Conservation (phyloP, 2,797 vertebrate genomes). For the Pyrocephalus nanus region DNA sequence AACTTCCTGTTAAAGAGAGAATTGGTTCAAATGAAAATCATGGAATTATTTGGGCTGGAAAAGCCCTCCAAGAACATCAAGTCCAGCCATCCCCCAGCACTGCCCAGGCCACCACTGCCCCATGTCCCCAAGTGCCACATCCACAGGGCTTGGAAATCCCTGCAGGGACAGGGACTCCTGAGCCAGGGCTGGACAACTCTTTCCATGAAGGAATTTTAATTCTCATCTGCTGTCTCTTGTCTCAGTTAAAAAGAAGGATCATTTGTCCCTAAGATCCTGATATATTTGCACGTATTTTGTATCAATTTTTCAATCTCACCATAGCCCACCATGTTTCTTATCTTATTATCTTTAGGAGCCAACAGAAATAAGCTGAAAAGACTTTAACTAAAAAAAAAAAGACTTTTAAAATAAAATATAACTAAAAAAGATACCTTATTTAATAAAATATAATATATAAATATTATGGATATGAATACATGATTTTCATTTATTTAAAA, state of each 20-base stretch:
- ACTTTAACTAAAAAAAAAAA: neutral
- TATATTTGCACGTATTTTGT: neutral
- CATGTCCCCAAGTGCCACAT: neutral
- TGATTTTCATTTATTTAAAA: neutral
- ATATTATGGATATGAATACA: neutral
- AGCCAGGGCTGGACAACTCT: neutral
- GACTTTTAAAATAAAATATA: too few relatives aligned
- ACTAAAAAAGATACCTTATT: too few relatives aligned
- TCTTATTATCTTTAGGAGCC: neutral
- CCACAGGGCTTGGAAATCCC: neutral
- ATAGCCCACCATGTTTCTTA: neutral
- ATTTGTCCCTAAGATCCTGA: neutral
- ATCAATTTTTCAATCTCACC: neutral
- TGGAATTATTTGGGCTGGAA: neutral
- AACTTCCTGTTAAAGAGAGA: neutral
- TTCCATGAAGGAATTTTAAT: neutral
- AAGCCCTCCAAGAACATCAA: neutral
- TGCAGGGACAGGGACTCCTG: neutral
- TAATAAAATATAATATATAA: neutral
- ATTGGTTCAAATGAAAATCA: neutral
- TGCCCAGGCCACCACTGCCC: neutral
- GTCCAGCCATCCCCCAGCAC: too few relatives aligned
- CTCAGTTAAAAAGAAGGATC: neutral
- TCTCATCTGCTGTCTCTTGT: neutral
- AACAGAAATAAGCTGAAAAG: neutral